phyloP scores from a whole-genome alignment of 2,797 vertebrate genomes.

The Coregonus suidteri region DNA sequence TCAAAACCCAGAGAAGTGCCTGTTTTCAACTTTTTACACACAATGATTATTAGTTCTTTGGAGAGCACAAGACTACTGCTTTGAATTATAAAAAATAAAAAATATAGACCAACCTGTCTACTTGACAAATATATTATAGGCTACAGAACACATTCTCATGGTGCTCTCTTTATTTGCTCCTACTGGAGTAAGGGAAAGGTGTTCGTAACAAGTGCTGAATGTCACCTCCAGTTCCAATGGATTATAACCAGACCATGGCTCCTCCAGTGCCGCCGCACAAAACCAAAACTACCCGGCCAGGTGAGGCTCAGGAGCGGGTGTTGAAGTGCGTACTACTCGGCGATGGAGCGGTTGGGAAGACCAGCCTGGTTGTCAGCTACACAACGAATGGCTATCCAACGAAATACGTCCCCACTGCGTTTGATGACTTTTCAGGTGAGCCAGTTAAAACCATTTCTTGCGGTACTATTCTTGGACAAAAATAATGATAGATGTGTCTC shows the following conservation, averaged over 20 bases:
- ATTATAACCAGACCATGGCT: constrained; percentile 76
- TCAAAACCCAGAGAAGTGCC: not conserved
- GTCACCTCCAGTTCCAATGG: constrained; percentile 64
- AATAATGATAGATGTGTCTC: not conserved
- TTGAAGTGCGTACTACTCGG: constrained; percentile 85
- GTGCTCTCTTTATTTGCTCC: constrained; percentile 37
- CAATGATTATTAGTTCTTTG: constrained; percentile 37
- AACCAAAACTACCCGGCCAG: constrained; percentile 45
- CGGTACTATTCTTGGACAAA: not conserved
- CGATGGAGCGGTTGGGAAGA: constrained; percentile 86
- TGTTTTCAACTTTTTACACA: not conserved
- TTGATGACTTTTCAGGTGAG: constrained; percentile 85
- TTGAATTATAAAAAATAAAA: constrained; percentile 52
- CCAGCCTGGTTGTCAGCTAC: constrained; percentile 86
- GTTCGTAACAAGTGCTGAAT: constrained; percentile 43
- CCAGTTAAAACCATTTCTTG: not conserved
- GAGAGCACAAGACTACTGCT: not conserved
- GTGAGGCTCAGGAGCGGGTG: constrained; percentile 68
- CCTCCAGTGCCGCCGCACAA: constrained; percentile 84
- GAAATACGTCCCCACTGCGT: constrained; percentile 84
- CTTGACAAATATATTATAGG: not conserved
- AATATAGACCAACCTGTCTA: not conserved
- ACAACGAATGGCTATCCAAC: constrained; percentile 86
- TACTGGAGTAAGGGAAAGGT: constrained; percentile 46
- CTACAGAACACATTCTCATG: constrained; percentile 49